phyloP scores from a whole-genome alignment of 1,140 invertebrate genomes.

The Eubasilissa regina region DNA sequence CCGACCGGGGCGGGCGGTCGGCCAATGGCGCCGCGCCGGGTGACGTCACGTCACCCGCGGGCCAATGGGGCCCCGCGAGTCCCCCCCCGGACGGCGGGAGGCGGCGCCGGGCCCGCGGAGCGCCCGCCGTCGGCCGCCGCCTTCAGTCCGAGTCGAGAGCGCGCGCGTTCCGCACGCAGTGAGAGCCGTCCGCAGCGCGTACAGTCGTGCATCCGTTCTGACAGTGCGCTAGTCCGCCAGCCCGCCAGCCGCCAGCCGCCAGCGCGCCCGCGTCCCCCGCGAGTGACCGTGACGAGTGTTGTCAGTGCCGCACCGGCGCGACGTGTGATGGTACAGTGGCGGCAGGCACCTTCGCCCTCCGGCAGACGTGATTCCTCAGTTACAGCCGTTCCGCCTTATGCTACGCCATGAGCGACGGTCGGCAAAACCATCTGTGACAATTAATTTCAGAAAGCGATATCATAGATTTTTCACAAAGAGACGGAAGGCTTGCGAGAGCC shows the following conservation, averaged over 20 bases:
- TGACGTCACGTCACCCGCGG: constrained; percentile 66
- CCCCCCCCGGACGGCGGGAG: constrained; percentile 64
- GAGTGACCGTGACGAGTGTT: constrained; percentile 38
- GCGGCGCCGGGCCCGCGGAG: constrained; percentile 66
- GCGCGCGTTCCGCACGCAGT: constrained; percentile 68
- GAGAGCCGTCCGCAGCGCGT: constrained; percentile 41
- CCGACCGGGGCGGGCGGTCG: constrained; percentile 59
- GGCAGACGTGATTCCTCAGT: constrained; percentile 58
- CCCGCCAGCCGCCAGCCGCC: constrained; percentile 62
- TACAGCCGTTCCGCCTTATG: constrained; percentile 61
- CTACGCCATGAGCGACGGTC: constrained; percentile 60
- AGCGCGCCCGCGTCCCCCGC: background rate
- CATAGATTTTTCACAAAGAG: constrained; percentile 60
- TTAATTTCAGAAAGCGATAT: constrained; percentile 59
- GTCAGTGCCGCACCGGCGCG: constrained; percentile 47
- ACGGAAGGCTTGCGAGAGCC: constrained; percentile 73
- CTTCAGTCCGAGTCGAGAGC: constrained; percentile 63
- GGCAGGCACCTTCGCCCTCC: constrained; percentile 52
- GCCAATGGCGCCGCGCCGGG: constrained; percentile 60
- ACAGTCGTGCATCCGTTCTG: constrained; percentile 30
- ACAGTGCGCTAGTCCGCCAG: constrained; percentile 23
- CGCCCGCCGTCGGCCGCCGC: constrained; percentile 58
- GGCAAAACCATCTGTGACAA: constrained; percentile 62
- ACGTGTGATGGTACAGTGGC: constrained; percentile 48
- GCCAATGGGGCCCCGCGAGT: constrained; percentile 56